Percentiles rank a stretch among this genome's conserved stretches.
phyloP scores from a whole-genome alignment of 2,113 vertebrate genomes.

The Sigmodon hispidus region DNA sequence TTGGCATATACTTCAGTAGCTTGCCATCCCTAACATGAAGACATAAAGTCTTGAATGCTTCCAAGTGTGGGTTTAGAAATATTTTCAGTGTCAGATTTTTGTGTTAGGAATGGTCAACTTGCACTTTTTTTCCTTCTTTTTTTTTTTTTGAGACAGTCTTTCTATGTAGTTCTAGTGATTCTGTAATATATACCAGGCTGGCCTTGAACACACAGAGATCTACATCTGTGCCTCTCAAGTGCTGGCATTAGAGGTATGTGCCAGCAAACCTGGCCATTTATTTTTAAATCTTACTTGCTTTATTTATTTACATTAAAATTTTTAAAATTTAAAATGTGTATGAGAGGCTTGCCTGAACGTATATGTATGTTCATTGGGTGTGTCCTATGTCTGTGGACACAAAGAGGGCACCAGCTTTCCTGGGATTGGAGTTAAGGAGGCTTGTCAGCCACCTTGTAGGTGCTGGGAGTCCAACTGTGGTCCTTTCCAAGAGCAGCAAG shows the following conservation, averaged over 20 bases:
- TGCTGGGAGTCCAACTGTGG: neutral
- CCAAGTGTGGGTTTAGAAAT: neutral
- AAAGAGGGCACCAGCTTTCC: neutral
- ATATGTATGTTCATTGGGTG: neutral
- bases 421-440: neutral
- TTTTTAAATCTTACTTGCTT: neutral
- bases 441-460: neutral
- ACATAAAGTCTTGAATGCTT: neutral
- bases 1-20: neutral
- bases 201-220: too few relatives aligned
- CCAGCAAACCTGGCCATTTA: neutral
- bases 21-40: neutral
- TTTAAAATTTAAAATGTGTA: neutral
- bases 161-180: neutral
- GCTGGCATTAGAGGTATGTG: neutral
- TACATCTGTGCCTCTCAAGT: neutral
- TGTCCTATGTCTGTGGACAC: neutral
- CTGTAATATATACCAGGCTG: neutral
- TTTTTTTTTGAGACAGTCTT: neutral
- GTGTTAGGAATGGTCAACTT: neutral
- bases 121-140: neutral
- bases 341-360: neutral
- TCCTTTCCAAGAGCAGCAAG: neutral
- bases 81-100: neutral
- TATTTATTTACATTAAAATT: neutral